Evolutionary conservation across 2,113 vertebrate genomes (phyloP).

Genomic region (Marcusenius ussheri): DNA sequence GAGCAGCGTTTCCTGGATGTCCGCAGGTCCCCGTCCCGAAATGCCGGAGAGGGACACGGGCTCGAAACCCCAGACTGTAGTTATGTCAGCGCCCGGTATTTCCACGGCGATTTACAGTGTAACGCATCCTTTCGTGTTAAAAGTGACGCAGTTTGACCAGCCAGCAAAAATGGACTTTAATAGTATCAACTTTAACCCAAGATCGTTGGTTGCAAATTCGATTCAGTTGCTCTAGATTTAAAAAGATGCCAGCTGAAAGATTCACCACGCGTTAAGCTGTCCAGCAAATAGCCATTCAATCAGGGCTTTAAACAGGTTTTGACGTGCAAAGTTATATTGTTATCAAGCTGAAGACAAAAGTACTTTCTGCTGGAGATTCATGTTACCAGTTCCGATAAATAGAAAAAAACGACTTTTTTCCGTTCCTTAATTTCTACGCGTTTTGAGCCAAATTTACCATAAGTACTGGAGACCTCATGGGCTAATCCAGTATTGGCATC

Average conservation of each 20-base stretch:
- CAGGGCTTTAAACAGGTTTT: neutral
- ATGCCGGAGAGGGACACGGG: neutral
- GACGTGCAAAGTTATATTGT: neutral
- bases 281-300: neutral
- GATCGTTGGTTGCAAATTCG: neutral
- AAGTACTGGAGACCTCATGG: neutral
- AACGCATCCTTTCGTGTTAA: neutral
- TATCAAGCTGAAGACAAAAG: neutral
- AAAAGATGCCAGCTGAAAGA: neutral
- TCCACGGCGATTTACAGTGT: neutral
- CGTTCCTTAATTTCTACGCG: neutral
- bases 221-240: neutral
- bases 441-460: neutral
- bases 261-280: neutral
- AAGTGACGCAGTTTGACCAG: neutral
- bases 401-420: neutral
- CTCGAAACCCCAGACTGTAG: neutral
- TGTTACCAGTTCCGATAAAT: neutral
- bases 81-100: neutral
- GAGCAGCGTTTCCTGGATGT: neutral
- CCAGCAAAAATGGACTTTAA: neutral
- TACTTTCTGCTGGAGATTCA: neutral
- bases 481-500: neutral
- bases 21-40: neutral
- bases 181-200: neutral